phyloP scores from a whole-genome alignment of 2,113 vertebrate species.

The Galemys pyrenaicus region DNA sequence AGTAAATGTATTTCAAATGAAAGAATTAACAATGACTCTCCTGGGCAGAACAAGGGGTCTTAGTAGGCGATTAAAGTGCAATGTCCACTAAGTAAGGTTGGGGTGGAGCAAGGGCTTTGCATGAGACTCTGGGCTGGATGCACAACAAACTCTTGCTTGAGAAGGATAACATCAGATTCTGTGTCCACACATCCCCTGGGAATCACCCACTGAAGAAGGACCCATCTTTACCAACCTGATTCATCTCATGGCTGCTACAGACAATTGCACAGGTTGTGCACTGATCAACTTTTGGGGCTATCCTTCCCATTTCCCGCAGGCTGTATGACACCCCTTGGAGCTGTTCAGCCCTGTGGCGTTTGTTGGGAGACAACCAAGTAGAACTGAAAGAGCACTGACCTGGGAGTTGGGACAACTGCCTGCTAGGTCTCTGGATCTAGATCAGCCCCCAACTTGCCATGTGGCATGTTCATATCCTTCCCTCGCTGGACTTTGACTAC shows the following conservation, averaged over 20 bases:
- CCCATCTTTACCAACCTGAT: too few relatives aligned
- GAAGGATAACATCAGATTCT: rapidly evolving
- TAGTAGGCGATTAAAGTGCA: background rate
- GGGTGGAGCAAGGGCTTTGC: background rate
- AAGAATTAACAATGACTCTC: background rate
- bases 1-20: background rate
- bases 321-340: rapidly evolving
- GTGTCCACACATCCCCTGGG: background rate
- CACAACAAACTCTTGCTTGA: rapidly evolving
- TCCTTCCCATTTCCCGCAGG: rapidly evolving
- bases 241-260: rapidly evolving
- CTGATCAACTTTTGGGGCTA: background rate
- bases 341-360: background rate
- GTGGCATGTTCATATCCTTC: too few relatives aligned
- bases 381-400: background rate
- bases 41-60: background rate
- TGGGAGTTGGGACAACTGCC: background rate
- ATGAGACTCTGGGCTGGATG: rapidly evolving
- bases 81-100: too few relatives aligned
- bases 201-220: background rate
- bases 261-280: background rate
- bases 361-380: background rate
- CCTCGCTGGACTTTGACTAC: background rate
- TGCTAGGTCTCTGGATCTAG: background rate
- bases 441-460: rapidly evolving